Evolutionary conservation across 1,140 invertebrate species (phyloP).

Genomic region (Leptinotarsa texana): DNA sequence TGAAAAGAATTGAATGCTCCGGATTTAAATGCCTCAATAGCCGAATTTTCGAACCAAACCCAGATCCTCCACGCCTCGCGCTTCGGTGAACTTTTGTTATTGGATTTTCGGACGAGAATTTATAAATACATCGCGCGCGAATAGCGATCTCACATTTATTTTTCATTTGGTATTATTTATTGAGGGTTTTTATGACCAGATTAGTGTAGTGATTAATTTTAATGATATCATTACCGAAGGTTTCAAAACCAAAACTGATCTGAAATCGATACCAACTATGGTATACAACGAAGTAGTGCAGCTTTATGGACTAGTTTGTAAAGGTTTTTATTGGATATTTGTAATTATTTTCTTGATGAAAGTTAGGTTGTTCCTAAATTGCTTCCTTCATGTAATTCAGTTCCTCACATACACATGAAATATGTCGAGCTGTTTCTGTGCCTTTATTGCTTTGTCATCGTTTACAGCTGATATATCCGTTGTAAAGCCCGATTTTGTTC

Average conservation of each 20-base stretch:
- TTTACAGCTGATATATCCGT: too few relatives aligned
- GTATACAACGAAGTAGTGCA: too few relatives aligned
- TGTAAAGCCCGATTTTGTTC: too few relatives aligned
- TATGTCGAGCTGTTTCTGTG: too few relatives aligned
- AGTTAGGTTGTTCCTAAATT: too few relatives aligned
- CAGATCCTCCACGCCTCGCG: slow-evolving; percentile 1
- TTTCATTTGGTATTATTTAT: neutral
- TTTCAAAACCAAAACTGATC: neutral
- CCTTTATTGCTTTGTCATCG: too few relatives aligned
- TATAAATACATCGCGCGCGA: neutral
- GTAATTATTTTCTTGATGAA: too few relatives aligned
- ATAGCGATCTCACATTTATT: neutral
- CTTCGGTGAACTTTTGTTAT: slow-evolving; percentile 2
- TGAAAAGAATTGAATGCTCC: neutral
- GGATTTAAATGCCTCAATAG: neutral
- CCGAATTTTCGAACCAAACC: neutral
- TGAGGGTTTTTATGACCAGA: neutral
- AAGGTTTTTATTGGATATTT: too few relatives aligned
- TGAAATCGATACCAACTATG: too few relatives aligned
- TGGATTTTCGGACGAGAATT: neutral
- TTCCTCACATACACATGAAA: too few relatives aligned
- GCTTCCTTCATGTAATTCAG: too few relatives aligned
- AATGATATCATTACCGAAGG: slow-evolving; percentile 12
- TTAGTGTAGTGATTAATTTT: slow-evolving; percentile 10
- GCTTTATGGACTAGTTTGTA: too few relatives aligned